Evolutionary conservation across 1,140 invertebrate genomes (phyloP), one percentile per base, ranked within the genome.

Genomic region (Agrypnia vestita): DNA sequence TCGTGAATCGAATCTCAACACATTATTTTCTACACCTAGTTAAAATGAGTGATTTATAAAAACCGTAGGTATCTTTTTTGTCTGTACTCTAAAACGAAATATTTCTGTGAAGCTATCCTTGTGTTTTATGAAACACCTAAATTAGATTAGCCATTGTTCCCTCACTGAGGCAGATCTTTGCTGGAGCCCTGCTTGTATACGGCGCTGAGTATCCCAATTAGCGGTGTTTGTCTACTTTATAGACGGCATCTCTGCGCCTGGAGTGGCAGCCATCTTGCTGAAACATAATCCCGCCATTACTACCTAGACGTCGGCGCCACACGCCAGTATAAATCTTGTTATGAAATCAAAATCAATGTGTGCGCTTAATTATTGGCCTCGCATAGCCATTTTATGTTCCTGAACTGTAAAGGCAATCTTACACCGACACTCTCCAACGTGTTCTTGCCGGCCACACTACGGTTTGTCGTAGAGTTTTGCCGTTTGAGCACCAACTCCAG

Each of bases 311-410:
- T 62, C 55, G 79, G 79, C 79, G 79, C 79, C 79, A 76, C 73
- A 69, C 49, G n/a, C 19, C 53, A 51, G 46, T 80, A 76, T 80
- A 80, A 80, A 80, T 80, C 79, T 80, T 80, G 62, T 64, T 76
- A 76, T 76, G 72, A 76, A 80, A 80, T 80, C 73, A 80, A 76
- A 80, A 80, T 80, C 79, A 80, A 80, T 77, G 75, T 67, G 43
- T 21, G 47, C 53, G 47, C 44, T 61, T 67, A 77, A 77, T 62
- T 67, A 77, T 77, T 77, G 35, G 56, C 6, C 56, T 46, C 73
- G 25, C 43, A 15, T 46, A 43, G 56, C 56, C 56, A 76, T 62
- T 76, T 76, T 76, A 76, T 25, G 56, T 47, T n/a, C 19, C 59
- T 12, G 67, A 44, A 17, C 21, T 17, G 11, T 44, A 17, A 46